Base-by-base conservation (phyloP, 2,113 vertebrate genomes). In the Struthio camelus region DNA sequence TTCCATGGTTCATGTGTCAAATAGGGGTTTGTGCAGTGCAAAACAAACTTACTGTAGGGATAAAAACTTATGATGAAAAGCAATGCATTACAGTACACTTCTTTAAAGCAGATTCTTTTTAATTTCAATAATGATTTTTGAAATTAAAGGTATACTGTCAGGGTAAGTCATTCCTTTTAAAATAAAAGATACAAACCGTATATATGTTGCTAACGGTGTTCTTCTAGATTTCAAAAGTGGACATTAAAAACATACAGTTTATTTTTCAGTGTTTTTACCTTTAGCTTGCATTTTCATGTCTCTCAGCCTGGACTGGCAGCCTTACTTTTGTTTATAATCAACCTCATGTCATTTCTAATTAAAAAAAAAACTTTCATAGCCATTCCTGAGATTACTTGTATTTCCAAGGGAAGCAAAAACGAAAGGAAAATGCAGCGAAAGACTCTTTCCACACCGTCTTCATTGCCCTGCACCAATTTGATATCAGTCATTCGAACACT, bases 21-120 rank as follows among this genome's bases (percentile, higher is more conserved):
- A 62, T 38, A 58, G 20, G 30, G n/a, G 5, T 70, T 65, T 89
- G 84, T 53, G 36, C 61, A 25, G 70, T 76, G 80, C 58, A 58
- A 87, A 85, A 89, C 81, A 87, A 94, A 89, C 71, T 82, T 48
- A 34, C 32, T 24, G 11, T 3, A 13, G 53, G 82, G 75, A 51
- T 87, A 53, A 14, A 94, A 95, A 83, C 86, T 96, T 69, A 91
- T 95, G 87, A 97, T 97, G 94, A 94, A 93, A 96, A 92, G 78
- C 48, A 23, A 44, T 6, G 42, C 61, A 59, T 76, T 72, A 23
- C 38, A 72, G 44, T 23, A 78, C 23, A 69, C 40, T 89, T 40
- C 65, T 75, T 85, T 56, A 38, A 53, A 87, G 34, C 12, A 15
- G 24, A 5, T 32, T 85, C 38, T 50, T 89, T 77, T 88, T 62